Evolutionary conservation across 2,888 invertebrate genomes (phyloP).

Genomic region (Silvanus unidentatus): DNA sequence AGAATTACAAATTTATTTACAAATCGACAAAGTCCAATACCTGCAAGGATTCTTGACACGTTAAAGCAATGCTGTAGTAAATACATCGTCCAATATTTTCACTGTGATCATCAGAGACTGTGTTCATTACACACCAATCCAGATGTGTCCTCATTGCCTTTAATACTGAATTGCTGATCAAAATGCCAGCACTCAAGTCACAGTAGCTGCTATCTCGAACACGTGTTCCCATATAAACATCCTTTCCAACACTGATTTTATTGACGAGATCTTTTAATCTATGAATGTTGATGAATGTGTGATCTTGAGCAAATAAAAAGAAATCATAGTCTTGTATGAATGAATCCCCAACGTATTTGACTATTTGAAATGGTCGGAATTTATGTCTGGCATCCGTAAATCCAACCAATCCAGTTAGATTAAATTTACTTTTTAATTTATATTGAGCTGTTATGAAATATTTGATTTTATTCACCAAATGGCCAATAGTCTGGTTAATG

Average conservation of each 20-base stretch:
- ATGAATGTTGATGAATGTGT: slow-evolving; percentile 76
- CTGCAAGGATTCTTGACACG: slow-evolving; percentile 56
- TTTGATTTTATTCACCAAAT: slow-evolving; percentile 74
- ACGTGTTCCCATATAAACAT: slow-evolving; percentile 75
- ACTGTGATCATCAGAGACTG: slow-evolving; percentile 71
- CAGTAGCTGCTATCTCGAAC: slow-evolving; percentile 60
- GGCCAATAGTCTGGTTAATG: slow-evolving; percentile 82
- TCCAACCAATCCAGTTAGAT: slow-evolving; percentile 61
- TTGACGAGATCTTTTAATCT: slow-evolving; percentile 65
- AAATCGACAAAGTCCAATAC: slow-evolving; percentile 30
- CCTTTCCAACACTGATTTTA: slow-evolving; percentile 75
- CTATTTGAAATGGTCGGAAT: slow-evolving; percentile 77
- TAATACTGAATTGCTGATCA: slow-evolving; percentile 83
- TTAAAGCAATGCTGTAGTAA: slow-evolving; percentile 60
- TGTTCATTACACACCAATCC: slow-evolving; percentile 84
- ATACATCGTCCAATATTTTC: slow-evolving; percentile 86
- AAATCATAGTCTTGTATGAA: slow-evolving; percentile 88
- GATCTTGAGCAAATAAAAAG: slow-evolving; percentile 83
- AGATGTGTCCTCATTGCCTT: slow-evolving; percentile 69
- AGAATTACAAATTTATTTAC: slow-evolving; percentile 5
- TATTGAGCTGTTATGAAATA: slow-evolving; percentile 46
- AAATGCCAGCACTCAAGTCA: slow-evolving; percentile 74
- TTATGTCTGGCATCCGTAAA: slow-evolving; percentile 75
- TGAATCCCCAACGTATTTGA: slow-evolving; percentile 86
- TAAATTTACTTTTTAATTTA: slow-evolving; percentile 39